These are phyloP conservation scores for Synergus japonicus DNA, from an alignment of 2,888 invertebrate species.

Conservation along the genomic window DNA sequence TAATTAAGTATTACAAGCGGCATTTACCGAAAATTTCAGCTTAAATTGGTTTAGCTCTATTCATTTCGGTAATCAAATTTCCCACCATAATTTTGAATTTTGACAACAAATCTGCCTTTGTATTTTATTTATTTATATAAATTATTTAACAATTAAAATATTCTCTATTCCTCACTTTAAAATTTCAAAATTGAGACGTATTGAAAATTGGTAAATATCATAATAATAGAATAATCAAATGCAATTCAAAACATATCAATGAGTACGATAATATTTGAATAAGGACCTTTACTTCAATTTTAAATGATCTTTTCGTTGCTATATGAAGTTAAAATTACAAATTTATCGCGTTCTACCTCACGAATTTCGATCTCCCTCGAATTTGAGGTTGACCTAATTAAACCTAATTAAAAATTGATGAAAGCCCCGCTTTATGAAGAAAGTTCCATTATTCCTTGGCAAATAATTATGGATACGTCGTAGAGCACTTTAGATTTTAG, in stretches of 20 bases:
- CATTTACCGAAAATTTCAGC: not conserved
- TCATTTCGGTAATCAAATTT: not conserved
- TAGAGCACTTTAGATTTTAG: not conserved
- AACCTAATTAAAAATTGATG: slow-evolving; percentile 34
- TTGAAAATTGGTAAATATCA: too few relatives aligned
- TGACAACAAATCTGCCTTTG: not conserved
- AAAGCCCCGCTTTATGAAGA: slow-evolving; percentile 8
- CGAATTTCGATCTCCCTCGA: slow-evolving; percentile 10
- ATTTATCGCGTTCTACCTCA: not conserved
- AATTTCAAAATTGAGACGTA: too few relatives aligned
- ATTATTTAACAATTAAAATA: too few relatives aligned
- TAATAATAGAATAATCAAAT: too few relatives aligned
- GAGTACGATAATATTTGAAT: not conserved
- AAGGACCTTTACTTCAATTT: not conserved
- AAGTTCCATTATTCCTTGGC: slow-evolving; percentile 22
- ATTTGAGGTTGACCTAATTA: slow-evolving; percentile 17
- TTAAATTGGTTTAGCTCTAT: not conserved
- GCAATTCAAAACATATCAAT: too few relatives aligned
- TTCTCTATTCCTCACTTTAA: too few relatives aligned
- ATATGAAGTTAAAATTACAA: not conserved
- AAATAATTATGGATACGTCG: slow-evolving; percentile 11
- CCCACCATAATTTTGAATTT: not conserved
- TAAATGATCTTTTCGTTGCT: not conserved
- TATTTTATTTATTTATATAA: not conserved
- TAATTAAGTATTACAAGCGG: slow-evolving; percentile 8